phyloP scores from a whole-genome alignment of 2,113 vertebrate species.

The human (Homo sapiens) region DNA sequence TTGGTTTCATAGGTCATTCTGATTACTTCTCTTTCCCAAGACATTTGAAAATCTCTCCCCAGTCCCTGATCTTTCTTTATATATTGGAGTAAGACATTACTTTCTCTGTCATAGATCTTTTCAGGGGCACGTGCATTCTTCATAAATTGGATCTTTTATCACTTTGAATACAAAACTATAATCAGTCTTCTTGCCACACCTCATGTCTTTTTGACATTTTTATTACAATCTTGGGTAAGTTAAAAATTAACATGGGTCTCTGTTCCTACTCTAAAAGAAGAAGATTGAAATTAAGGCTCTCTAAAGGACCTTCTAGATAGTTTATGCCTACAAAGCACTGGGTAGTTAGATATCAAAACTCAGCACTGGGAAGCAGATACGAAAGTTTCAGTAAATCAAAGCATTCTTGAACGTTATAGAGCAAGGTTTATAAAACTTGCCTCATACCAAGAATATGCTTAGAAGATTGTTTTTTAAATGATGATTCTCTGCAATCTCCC shows the following conservation, averaged over 20 bases:
- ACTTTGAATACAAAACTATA: not conserved
- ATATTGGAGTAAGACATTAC: not conserved
- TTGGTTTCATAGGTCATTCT: conserved; percentile 28
- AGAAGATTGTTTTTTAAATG: not conserved
- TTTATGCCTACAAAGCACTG: not conserved
- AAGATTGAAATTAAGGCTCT: not conserved
- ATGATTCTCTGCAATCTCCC: not conserved
- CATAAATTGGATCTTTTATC: not conserved
- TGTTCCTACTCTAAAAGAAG: not conserved
- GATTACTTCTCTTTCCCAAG: not conserved
- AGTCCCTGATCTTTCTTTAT: not conserved
- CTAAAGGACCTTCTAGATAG: not conserved
- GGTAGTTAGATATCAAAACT: not conserved
- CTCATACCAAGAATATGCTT: not conserved
- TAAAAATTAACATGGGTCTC: not conserved
- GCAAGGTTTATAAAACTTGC: not conserved
- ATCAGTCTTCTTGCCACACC: not conserved
- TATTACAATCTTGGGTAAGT: not conserved
- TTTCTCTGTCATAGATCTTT: not conserved
- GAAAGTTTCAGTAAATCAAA: not conserved
- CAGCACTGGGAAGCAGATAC: not conserved
- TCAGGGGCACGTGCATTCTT: not conserved
- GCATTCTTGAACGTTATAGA: not conserved
- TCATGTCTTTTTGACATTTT: not conserved
- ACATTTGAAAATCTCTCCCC: not conserved